Evolutionary conservation across 1,140 invertebrate genomes (phyloP), one percentile per base, ranked within the genome.

Genomic region (Aphelinus certus): DNA sequence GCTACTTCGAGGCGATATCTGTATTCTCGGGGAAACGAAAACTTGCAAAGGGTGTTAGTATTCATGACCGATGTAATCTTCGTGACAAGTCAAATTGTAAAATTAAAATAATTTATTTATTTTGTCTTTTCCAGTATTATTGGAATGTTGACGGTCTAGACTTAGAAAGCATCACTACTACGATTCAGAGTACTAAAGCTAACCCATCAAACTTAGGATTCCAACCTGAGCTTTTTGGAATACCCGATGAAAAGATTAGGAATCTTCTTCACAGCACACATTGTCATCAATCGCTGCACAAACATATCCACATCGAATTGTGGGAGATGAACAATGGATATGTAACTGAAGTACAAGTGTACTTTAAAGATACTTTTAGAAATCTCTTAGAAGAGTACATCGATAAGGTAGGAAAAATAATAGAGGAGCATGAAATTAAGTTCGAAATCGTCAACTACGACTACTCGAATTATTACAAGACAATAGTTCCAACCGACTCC

Each of bases 401-500:
- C 26, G 26, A 26, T 26, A 26, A 26, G 26, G 0, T 26, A 26
- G 26, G 26, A 26, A 26, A 26, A 26, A 26, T 26, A 26, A 26
- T 26, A 26, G 26, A 26, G 26, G 26, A 26, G 26, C 26, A 26
- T 0, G 26, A 26, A 26, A 26, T 26, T 26, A 26, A 26, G 26
- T 26, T 26, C 26, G 26, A 26, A 26, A 26, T 26, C 26, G 26
- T 26, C 26, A 26, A 26, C 26, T 26, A 26, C 26, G 26, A 26
- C 26, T 26, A 26, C 26, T 26, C 26, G 26, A 78, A 76, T 45
- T 56, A 84, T 3, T 84, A 79, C 43, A 81, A 83, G 64, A 79
- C 82, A 70, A 76, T 81, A 0, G 77, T 88, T 26, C 78, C 86
- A 0, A 88, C 84, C 6, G 87, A 88, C 49, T 81, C 88, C n/a